A percentile compares a stretch with the other conserved stretches of the same genome.
Evolutionary conservation across 2,888 invertebrate genomes (phyloP).

Genomic region (Bhutanitis thaidina): DNA sequence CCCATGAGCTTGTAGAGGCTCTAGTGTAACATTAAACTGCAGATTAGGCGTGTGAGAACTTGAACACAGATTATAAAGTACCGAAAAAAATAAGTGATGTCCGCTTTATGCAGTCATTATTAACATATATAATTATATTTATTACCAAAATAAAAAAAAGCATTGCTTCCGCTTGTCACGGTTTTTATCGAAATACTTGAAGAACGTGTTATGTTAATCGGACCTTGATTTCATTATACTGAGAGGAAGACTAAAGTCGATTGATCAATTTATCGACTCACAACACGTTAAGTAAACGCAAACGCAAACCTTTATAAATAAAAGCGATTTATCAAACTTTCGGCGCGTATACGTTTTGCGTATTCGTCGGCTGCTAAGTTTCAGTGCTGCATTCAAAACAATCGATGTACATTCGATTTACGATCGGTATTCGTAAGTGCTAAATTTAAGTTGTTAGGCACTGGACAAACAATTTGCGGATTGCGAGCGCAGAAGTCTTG

Average conservation of each 20-base stretch:
- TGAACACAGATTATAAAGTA: slow-evolving; percentile 40
- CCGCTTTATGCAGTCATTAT: slow-evolving; percentile 6
- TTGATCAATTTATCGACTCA: slow-evolving; percentile 44
- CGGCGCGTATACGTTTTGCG: slow-evolving; percentile 45
- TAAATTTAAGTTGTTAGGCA: slow-evolving; percentile 76
- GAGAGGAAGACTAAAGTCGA: slow-evolving; percentile 30
- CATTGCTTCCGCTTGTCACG: slow-evolving; percentile 31
- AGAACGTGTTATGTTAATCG: slow-evolving; percentile 34
- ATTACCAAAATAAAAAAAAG: slow-evolving; percentile 33
- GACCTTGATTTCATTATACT: slow-evolving; percentile 29
- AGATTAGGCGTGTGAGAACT: slow-evolving; percentile 74
- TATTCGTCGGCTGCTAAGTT: slow-evolving; percentile 56
- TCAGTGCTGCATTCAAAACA: slow-evolving; percentile 69
- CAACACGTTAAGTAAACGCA: slow-evolving; percentile 36
- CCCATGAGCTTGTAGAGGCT: slow-evolving; percentile 51
- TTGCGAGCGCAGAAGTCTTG: slow-evolving; percentile 65
- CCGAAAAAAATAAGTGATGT: slow-evolving; percentile 31
- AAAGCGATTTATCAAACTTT: slow-evolving; percentile 59
- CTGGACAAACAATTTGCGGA: slow-evolving; percentile 76
- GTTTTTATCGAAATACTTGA: slow-evolving; percentile 23
- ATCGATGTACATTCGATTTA: slow-evolving; percentile 67
- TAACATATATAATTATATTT: slow-evolving; percentile 29
- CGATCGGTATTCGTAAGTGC: slow-evolving; percentile 72
- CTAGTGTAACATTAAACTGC: slow-evolving; percentile 62
- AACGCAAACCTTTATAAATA: slow-evolving; percentile 36